Evolutionary conservation across 2,888 invertebrate species (phyloP), one percentile per base, ranked within the genome.

Genomic region (Lasioglossum figueresi): DNA sequence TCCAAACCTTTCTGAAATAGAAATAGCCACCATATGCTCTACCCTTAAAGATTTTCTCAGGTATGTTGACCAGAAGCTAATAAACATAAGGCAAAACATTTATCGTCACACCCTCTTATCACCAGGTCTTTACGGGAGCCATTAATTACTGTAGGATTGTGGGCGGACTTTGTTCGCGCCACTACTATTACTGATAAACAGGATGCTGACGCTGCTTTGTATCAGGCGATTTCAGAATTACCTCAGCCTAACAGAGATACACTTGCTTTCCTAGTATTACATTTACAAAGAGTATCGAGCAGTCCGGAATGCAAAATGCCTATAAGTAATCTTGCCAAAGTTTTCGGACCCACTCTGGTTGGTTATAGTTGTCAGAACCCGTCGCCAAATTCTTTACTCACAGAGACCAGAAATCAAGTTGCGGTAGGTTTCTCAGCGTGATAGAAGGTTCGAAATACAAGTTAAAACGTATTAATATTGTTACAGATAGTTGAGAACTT

Each of bases 241-340:
- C 99, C 99, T 16, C 97, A 97, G 92, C 97, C 99, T 0, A 99
- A 99, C 95, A 96, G 99, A 27, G 99, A 99, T 94, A 99, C 99
- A 0, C 96, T 99, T 79, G 99, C 99, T 0, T 99, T 98, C 95
- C 95, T 99, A 19, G 96, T 99, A 90, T 95, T 99, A 83, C 99
- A 99, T 95, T 96, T 99, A 90, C 98, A 98, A 95, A 96, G 99
- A 92, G 97, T 99, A 83, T 97, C 98, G 0, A 97, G 97, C 89
- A 97, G 97, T 88, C 96, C 96, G 0, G 98, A 97, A 76, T 98
- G 98, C 90, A 98, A 98, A 96, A 99, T 99, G 99, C 98, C 98
- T 0, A 96, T 97, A 37, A 96, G 97, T 88, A 99, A 99, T 95
- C 95, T 99, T 91, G 97, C 99, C 0, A 97, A 97, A 93, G 97